Evolutionary conservation across 2,797 vertebrate species (phyloP), one percentile per base, ranked within the genome.

Genomic region (Trematomus bernacchii): DNA sequence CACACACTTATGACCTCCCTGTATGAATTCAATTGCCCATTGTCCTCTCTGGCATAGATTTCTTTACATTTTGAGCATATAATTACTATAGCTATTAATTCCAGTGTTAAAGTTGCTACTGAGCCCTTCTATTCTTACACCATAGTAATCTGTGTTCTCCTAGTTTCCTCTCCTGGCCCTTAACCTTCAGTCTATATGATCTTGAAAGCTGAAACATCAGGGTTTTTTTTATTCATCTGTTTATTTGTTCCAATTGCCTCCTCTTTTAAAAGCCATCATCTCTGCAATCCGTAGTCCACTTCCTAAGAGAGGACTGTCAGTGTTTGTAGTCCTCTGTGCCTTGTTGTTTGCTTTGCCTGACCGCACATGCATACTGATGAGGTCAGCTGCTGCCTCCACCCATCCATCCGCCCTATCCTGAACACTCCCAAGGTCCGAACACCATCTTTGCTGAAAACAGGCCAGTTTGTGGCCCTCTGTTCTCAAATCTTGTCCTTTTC

Each of bases 281-380:
- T 77, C 50, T 68, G 13, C n/a, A 15, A 9, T 37, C 60, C 1
- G 9, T 0, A 12, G 18, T 59, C 19, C 47, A 6, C 67, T 76
- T 77, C 75, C 78, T 76, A 47, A 3, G 19, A 72, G 76, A 77
- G 76, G 78, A 86, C 78, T 80, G 68, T 67, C 53, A 1, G 53
- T 60, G 76, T 73, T 81, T 88, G 83, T 86, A 15, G 57, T 80
- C 76, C 78, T 71, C 75, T 79, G 66, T 80, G 72, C 61, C 62
- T 33, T 80, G 70, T 33, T 80, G 70, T 85, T 90, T 86, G 80
- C 75, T 84, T 60, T 60, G 66, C 69, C 61, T 42, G 33, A 72
- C 75, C 1, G 14, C 57, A 27, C 75, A 57, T 54, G 91, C 84
- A 93, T 93, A 84, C 85, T 51, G 71, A 93, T 89, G 83, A 86